phyloP scores from a whole-genome alignment of 1,140 invertebrate species.

The Drosophila sp. region DNA sequence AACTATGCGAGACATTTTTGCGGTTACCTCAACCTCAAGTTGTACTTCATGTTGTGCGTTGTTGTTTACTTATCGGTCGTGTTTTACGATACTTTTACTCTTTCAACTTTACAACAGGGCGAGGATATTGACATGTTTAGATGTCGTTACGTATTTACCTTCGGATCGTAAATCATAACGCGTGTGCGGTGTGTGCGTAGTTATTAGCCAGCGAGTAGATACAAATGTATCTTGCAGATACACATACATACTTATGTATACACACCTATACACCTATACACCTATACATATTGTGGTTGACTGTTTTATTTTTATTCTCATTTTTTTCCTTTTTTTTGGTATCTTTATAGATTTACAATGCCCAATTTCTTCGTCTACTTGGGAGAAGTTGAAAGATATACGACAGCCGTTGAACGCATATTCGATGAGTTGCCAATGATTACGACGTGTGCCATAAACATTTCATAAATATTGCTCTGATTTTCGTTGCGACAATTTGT shows the following conservation, averaged over 20 bases:
- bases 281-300: constrained; percentile 18
- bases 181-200: constrained; percentile 55
- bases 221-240: constrained; percentile 31
- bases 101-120: constrained; percentile 78
- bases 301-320: constrained; percentile 33
- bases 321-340: constrained; percentile 37
- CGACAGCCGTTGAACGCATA: constrained; percentile 55
- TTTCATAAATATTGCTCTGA: constrained; percentile 83
- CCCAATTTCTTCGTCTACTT: constrained; percentile 82
- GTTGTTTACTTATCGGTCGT: constrained; percentile 70
- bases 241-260: constrained; percentile 1
- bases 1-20: constrained; percentile 44
- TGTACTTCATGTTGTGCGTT: constrained; percentile 51
- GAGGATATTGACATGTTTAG: constrained; percentile 83
- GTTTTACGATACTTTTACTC: constrained; percentile 79
- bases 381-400: constrained; percentile 79
- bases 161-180: constrained; percentile 78
- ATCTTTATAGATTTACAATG: constrained; percentile 81
- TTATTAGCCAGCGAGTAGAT: constrained; percentile 27
- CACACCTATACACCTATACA: not conserved
- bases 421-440: constrained; percentile 78
- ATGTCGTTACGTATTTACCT: constrained; percentile 82
- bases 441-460: constrained; percentile 79
- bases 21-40: constrained; percentile 21
- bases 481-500: constrained; percentile 82